Percentiles rank a stretch among this genome's conserved stretches.
These are phyloP conservation scores for Campylorhamphus procurvoides DNA, from an alignment of 2,113 vertebrate genomes.

Conservation along the genomic window DNA sequence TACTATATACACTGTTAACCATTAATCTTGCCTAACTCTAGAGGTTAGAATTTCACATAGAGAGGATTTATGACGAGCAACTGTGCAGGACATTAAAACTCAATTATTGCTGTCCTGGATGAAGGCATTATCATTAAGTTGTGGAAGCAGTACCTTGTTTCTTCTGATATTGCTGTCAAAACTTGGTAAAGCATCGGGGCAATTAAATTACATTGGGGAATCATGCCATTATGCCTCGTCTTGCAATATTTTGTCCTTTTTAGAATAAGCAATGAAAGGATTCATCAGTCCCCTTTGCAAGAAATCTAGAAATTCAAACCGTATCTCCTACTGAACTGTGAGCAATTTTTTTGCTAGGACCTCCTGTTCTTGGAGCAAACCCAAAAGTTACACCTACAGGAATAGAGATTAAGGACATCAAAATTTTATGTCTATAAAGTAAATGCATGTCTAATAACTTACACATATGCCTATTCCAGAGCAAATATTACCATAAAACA, in stretches of 20 bases:
- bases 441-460: not conserved
- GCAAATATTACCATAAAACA: not conserved
- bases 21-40: constrained; percentile 70
- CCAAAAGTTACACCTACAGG: not conserved
- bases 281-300: not conserved
- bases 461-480: not conserved
- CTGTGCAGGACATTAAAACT: constrained; percentile 72
- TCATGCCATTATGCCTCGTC: constrained; percentile 7
- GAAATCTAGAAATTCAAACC: not conserved
- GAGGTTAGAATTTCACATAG: constrained; percentile 68
- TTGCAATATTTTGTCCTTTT: constrained; percentile 28
- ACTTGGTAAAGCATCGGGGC: constrained; percentile 14
- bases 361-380: not conserved
- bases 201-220: constrained; percentile 61
- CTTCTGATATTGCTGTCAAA: constrained; percentile 38
- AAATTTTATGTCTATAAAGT: not conserved
- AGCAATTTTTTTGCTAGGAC: not conserved
- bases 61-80: constrained; percentile 73
- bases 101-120: constrained; percentile 68
- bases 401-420: not conserved
- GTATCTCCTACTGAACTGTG: not conserved
- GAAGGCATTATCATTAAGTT: constrained; percentile 42
- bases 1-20: constrained; percentile 77
- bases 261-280: constrained; percentile 5
- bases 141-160: constrained; percentile 45